Evolutionary conservation across 2,113 vertebrate genomes (phyloP).

Genomic region (Sylvicapra grimmia): DNA sequence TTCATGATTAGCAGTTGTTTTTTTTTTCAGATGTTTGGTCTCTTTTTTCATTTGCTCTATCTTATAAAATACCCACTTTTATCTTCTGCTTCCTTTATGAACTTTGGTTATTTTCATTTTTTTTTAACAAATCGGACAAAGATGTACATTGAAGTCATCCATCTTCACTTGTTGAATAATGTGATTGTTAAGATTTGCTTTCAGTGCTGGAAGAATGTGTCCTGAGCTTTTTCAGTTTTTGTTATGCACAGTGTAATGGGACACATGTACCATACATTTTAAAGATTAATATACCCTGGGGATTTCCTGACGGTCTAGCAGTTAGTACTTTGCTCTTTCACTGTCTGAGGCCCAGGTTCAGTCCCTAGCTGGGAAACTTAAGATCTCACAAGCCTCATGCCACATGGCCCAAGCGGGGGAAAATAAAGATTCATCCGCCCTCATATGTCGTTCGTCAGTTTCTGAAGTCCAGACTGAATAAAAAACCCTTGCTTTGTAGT

Average conservation of each 20-base stretch:
- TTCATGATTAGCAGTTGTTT: neutral
- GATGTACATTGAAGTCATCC: neutral
- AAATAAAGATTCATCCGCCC: neutral
- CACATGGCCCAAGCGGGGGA: neutral
- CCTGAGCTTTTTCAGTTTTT: neutral
- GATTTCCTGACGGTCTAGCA: neutral
- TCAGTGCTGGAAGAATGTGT: neutral
- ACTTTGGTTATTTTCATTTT: neutral
- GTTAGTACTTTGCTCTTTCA: neutral
- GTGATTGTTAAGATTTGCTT: neutral
- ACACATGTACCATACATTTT: neutral
- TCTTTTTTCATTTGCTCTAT: neutral
- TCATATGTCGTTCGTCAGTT: neutral
- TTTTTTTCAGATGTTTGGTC: neutral
- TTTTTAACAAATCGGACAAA: neutral
- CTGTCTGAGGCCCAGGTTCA: neutral
- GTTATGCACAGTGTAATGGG: neutral
- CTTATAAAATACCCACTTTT: neutral
- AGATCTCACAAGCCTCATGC: neutral
- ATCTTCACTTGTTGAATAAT: neutral
- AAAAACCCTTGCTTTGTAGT: neutral
- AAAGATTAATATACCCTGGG: neutral
- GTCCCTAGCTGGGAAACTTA: neutral
- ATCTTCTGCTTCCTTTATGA: neutral
- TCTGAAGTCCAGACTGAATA: neutral